phyloP scores from a whole-genome alignment of 2,888 invertebrate genomes.

The Eugnorisma glareosa region DNA sequence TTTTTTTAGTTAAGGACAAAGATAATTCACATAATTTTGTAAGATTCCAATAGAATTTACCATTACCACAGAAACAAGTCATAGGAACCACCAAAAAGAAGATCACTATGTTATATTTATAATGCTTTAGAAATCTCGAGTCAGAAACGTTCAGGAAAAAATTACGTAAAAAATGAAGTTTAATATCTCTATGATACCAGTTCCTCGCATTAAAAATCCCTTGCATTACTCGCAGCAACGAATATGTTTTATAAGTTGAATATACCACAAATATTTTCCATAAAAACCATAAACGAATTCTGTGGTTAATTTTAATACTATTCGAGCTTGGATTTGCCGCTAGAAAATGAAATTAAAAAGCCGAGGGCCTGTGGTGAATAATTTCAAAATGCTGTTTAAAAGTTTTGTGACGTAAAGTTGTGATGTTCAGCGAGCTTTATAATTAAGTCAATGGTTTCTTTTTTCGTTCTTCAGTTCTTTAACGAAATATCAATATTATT shows the following conservation, averaged over 20 bases:
- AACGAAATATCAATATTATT: too few relatives aligned
- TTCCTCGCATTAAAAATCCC: neutral
- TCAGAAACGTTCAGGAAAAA: neutral
- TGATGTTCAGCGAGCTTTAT: slow-evolving; percentile 30
- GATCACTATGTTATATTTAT: neutral
- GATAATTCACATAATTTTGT: neutral
- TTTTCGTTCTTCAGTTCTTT: too few relatives aligned
- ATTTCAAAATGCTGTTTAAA: slow-evolving; percentile 75
- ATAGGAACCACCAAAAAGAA: neutral
- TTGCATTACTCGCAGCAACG: neutral
- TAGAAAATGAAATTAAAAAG: slow-evolving; percentile 76
- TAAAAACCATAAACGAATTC: slow-evolving; percentile 59
- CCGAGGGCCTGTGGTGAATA: slow-evolving; percentile 70
- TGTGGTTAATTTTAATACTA: slow-evolving; percentile 67
- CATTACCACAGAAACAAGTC: neutral
- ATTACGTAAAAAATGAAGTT: neutral
- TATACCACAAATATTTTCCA: slow-evolving; percentile 56
- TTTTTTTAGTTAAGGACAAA: neutral
- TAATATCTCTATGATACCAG: neutral
- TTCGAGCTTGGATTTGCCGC: slow-evolving; percentile 67
- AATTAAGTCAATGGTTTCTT: slow-evolving; percentile 12
- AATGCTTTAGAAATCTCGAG: neutral
- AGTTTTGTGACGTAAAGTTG: slow-evolving; percentile 53
- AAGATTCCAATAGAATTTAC: neutral
- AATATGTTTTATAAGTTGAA: slow-evolving; percentile 34